Base-by-base conservation (phyloP, 2,888 invertebrate genomes). In the Sesamia inferens region DNA sequence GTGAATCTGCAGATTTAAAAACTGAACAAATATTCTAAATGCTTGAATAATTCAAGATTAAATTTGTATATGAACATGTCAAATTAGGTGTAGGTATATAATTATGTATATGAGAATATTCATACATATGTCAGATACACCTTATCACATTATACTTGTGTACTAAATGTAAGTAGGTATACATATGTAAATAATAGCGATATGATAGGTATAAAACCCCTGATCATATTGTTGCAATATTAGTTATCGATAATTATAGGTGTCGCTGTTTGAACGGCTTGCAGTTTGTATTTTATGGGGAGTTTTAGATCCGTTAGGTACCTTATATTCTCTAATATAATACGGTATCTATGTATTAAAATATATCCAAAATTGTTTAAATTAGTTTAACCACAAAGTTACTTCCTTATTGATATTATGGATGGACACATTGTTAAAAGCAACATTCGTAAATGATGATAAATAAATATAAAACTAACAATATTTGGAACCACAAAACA, bases 131-230 rank as follows among this genome's bases (percentile, higher is more conserved):
- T 66, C 72, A 69, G 72, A 63, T 77, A 79, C 58, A 73, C 67
- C 76, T 82, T 85, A 82, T 85, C 84, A 74, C 61, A 74, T 59
- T 71, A 64, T 78, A 76, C 77, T 85, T 83, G 81, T 79, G 72
- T 72, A 82, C 59, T 59, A 51, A 69, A 73, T 78, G 72, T 80
- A 65, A 66, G 69, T 55, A 74, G 48, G 62, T 61, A 77, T 61
- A 62, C 66, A 57, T 63, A 67, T 47, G 58, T 78, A 74, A 14
- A 74, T 54, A 69, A 71, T 72, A 76, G 58, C 76, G 76, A 85
- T 86, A 86, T 84, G 77, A 81, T 78, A 86, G 68, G 14, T 77
- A 63, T 74, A 74, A 81, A 71, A 76, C 71, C 63, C 57, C 76
- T 70, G 68, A 69, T 72, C 74, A 78, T 76, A 75, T 68, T 85